These are phyloP conservation scores for Zeus faber DNA, from an alignment of 2,113 vertebrate species.

Conservation along the genomic window DNA sequence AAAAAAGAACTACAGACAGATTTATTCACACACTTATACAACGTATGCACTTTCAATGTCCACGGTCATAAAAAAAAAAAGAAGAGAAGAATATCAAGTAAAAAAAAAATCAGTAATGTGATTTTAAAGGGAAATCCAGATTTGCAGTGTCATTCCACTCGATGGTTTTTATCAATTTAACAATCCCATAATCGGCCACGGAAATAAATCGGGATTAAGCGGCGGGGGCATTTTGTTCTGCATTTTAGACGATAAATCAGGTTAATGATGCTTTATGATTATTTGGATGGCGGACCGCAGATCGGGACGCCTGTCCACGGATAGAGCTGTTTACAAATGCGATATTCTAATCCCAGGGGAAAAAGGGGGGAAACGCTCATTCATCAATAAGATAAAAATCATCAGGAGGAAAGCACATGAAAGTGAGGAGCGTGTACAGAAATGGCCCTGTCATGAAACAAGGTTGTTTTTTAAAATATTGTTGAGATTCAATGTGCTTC, in stretches of 20 bases:
- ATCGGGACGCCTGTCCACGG: conserved; percentile 34
- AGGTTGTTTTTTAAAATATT: too few species aligned
- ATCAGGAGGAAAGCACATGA: neutral
- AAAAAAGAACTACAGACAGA: too few species aligned
- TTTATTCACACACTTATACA: too few species aligned
- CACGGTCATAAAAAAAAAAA: conserved; percentile 13
- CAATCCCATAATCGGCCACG: conserved; percentile 31
- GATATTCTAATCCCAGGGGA: conserved; percentile 38
- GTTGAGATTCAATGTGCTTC: neutral
- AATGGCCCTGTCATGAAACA: too few species aligned
- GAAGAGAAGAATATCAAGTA: neutral
- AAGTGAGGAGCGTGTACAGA: neutral
- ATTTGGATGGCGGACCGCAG: conserved; percentile 18
- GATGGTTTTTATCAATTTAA: conserved; percentile 40
- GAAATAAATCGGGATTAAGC: conserved; percentile 40
- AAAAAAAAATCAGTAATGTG: neutral
- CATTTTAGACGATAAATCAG: conserved; percentile 47
- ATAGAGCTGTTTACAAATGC: conserved; percentile 53
- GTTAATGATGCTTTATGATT: conserved; percentile 42
- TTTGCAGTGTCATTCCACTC: conserved; percentile 10
- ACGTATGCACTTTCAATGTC: too few species aligned
- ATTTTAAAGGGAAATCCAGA: conserved; percentile 8
- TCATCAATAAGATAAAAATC: conserved; percentile 44
- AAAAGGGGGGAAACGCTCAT: conserved; percentile 20
- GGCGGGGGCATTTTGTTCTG: conserved; percentile 8